These are phyloP conservation scores for Procambarus virginalis DNA, from an alignment of 1,140 invertebrate genomes.

Conservation along the genomic window DNA sequence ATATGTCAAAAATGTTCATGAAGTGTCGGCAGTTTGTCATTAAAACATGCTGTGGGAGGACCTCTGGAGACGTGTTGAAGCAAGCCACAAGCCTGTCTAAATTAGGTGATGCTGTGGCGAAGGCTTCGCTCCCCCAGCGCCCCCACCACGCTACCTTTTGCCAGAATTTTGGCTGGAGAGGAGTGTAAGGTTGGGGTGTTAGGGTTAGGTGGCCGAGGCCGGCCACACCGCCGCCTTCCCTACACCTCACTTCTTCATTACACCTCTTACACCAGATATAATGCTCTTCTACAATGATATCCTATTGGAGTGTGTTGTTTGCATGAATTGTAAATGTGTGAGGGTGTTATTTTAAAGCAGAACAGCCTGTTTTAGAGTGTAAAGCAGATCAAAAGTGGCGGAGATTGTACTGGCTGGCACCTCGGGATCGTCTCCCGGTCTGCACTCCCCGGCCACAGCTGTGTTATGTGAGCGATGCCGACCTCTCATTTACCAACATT, in stretches of 20 bases:
- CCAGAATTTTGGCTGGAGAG: conserved; percentile 58
- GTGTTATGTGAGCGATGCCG: conserved; percentile 60
- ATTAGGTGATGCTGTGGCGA: background rate
- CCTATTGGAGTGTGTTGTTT: no score
- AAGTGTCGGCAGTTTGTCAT: no score
- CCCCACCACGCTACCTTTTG: conserved; percentile 61
- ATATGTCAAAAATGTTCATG: conserved; percentile 6
- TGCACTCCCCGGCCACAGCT: conserved; percentile 61
- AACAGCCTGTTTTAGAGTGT: background rate
- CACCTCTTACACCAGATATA: no score
- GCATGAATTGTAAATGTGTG: no score
- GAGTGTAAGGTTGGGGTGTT: conserved; percentile 52
- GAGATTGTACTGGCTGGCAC: conserved; percentile 51
- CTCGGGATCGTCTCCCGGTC: conserved; percentile 58
- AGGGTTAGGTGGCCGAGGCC: conserved; percentile 52
- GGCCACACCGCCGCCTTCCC: conserved; percentile 21
- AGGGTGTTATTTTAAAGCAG: background rate
- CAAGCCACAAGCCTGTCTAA: background rate
- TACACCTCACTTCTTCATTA: conserved; percentile 3
- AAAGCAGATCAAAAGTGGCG: background rate
- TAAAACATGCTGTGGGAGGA: no score
- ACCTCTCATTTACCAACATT: conserved; percentile 19
- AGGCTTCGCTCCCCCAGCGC: conserved; percentile 17
- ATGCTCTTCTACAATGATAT: no score
- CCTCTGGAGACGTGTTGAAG: background rate